phyloP scores from a whole-genome alignment of 1,140 invertebrate species.

The Drosophila melanica region DNA sequence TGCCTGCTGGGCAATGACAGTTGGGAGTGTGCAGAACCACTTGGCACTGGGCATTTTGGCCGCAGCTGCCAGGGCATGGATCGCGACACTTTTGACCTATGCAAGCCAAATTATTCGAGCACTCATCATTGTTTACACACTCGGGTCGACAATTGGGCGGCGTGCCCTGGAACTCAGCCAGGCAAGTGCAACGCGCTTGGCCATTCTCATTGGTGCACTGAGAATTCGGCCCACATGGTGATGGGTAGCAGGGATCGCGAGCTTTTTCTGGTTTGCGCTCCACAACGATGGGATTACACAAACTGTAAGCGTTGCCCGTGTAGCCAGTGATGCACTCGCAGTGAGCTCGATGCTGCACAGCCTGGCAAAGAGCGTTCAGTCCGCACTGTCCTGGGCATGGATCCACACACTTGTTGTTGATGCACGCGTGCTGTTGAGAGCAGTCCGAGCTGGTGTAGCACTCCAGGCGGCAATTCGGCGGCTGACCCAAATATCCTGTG shows the following conservation, averaged over 20 bases:
- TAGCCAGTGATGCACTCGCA: slow-evolving; percentile 90
- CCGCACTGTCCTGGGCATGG: slow-evolving; percentile 93
- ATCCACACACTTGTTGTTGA: slow-evolving; percentile 91
- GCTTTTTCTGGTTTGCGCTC: slow-evolving; percentile 29
- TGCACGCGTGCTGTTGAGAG: slow-evolving; percentile 88
- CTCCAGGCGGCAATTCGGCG: slow-evolving; percentile 90
- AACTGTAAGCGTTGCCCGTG: slow-evolving; percentile 91
- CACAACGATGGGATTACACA: slow-evolving; percentile 89
- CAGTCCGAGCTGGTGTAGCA: slow-evolving; percentile 91
- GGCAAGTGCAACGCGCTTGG: slow-evolving; percentile 87
- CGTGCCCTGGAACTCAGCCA: slow-evolving; percentile 87
- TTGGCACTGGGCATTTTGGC: slow-evolving; percentile 88
- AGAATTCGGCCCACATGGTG: slow-evolving; percentile 91
- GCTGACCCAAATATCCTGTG: slow-evolving; percentile 88
- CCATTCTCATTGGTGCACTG: slow-evolving; percentile 87
- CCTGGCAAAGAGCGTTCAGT: slow-evolving; percentile 89
- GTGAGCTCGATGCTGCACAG: slow-evolving; percentile 89
- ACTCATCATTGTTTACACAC: slow-evolving; percentile 88
- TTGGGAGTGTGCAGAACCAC: slow-evolving; percentile 90
- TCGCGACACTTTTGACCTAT: slow-evolving; percentile 88
- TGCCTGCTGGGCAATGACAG: slow-evolving; percentile 88
- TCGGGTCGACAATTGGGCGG: slow-evolving; percentile 89
- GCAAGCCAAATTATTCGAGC: slow-evolving; percentile 87
- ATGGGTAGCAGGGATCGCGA: slow-evolving; percentile 88
- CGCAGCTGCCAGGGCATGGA: slow-evolving; percentile 91